phyloP scores from a whole-genome alignment of 2,797 vertebrate species.

The Cyprinodon diabolis region DNA sequence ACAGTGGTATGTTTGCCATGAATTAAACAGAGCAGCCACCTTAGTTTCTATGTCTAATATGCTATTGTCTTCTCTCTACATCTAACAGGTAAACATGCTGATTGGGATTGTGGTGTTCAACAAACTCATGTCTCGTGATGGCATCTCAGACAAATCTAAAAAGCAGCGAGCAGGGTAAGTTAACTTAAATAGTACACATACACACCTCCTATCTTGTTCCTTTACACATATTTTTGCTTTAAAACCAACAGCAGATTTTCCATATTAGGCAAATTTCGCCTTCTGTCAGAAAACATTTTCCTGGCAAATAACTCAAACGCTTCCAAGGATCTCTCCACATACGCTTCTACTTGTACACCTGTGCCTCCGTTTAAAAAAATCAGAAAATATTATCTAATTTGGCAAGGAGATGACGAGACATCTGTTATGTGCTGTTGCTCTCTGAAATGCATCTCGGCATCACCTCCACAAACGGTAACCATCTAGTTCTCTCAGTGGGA shows the following conservation, averaged over 20 bases:
- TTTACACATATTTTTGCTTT: conserved; percentile 7
- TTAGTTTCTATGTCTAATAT: not conserved
- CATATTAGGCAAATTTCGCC: conserved; percentile 31
- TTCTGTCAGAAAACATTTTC: conserved; percentile 39
- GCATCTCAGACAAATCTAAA: conserved; percentile 99
- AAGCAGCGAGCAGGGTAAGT: conserved; percentile 99
- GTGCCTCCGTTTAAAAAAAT: conserved; percentile 17
- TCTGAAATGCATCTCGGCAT: conserved; percentile 29
- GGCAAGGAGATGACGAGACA: conserved; percentile 50
- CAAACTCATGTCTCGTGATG: conserved; percentile 98
- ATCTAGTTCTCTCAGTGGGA: conserved; percentile 26
- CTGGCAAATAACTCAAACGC: conserved; percentile 20
- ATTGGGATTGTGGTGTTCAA: conserved; percentile 99
- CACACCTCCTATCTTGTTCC: conserved; percentile 5
- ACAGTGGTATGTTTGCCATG: not conserved
- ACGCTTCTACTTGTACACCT: conserved; percentile 40
- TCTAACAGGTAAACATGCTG: conserved; percentile 94
- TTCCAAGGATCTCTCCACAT: conserved; percentile 38
- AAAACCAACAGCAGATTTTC: conserved; percentile 25
- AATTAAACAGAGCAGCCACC: not conserved
- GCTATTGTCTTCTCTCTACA: conserved; percentile 31
- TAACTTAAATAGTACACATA: conserved; percentile 22
- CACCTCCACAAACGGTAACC: conserved; percentile 15
- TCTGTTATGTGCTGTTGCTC: conserved; percentile 49
- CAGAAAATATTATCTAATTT: conserved; percentile 45